Percentiles rank a stretch among this genome's conserved stretches.
phyloP scores from a whole-genome alignment of 2,113 vertebrate genomes.

The Orthonyx spaldingii region DNA sequence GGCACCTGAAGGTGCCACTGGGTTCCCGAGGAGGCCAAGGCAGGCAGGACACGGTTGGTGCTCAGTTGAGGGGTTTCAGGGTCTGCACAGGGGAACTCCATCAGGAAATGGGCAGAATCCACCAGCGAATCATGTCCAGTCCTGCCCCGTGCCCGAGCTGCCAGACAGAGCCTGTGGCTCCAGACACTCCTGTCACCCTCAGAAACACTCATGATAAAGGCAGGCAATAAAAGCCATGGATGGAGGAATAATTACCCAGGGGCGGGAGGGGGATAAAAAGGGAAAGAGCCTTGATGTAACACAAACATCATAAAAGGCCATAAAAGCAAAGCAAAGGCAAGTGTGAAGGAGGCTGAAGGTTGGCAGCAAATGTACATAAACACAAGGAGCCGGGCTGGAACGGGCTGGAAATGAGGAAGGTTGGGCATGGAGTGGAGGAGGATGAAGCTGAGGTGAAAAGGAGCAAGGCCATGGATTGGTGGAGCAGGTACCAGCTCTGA shows the following conservation, averaged over 20 bases:
- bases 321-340: slow-evolving; percentile 48
- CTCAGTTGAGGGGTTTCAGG: too few species aligned
- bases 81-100: neutral
- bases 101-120: neutral
- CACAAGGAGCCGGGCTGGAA: neutral
- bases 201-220: slow-evolving; percentile 17
- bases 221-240: slow-evolving; percentile 27
- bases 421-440: neutral
- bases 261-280: slow-evolving; percentile 24
- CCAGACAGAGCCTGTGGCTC: neutral
- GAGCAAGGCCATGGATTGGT: neutral
- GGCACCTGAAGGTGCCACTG: neutral
- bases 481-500: neutral
- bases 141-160: neutral
- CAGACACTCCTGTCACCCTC: slow-evolving; percentile 27
- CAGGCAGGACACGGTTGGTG: neutral
- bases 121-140: neutral
- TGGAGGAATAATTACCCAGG: slow-evolving; percentile 14
- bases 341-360: slow-evolving; percentile 47
- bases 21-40: neutral
- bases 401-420: neutral
- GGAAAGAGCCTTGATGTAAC: slow-evolving; percentile 32
- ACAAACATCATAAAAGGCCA: slow-evolving; percentile 55
- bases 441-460: neutral
- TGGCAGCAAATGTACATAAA: slow-evolving; percentile 20